A percentile compares a stretch with the other conserved stretches of the same genome.
These are phyloP conservation scores for Glaucomys volans DNA, from an alignment of 2,113 vertebrate genomes.

Conservation along the genomic window DNA sequence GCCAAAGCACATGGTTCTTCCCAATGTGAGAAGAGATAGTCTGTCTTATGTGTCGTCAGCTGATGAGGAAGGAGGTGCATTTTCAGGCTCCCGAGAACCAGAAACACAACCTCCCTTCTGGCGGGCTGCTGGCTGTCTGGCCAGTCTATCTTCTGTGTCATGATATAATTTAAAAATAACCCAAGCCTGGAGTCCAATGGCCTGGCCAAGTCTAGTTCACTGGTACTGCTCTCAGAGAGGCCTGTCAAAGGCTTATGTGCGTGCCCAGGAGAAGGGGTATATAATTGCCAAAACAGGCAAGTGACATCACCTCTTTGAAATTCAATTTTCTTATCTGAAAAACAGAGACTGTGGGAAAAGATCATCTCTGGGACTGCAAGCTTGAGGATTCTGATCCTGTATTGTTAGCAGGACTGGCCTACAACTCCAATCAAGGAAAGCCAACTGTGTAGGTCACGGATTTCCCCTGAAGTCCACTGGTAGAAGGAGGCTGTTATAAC, in stretches of 20 bases:
- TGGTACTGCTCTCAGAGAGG: background rate
- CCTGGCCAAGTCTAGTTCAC: slow-evolving; percentile 20
- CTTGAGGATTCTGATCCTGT: background rate
- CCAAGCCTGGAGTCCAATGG: slow-evolving; percentile 16
- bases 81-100: background rate
- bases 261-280: background rate
- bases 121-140: background rate
- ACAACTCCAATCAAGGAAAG: background rate
- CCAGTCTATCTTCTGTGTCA: slow-evolving; percentile 14
- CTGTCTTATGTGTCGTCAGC: background rate
- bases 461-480: background rate
- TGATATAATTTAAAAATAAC: slow-evolving; percentile 67
- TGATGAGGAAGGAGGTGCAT: background rate
- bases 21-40: background rate
- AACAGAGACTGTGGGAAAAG: background rate
- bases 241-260: background rate
- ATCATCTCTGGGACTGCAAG: background rate
- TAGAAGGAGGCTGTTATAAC: background rate
- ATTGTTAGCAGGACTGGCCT: background rate
- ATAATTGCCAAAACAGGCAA: background rate
- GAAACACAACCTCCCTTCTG: slow-evolving; percentile 17
- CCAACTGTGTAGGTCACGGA: background rate
- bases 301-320: background rate
- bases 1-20: background rate
- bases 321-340: slow-evolving; percentile 49